These are phyloP conservation scores for Sycophaga agraensis DNA, from an alignment of 1,140 invertebrate genomes.

Conservation along the genomic window DNA sequence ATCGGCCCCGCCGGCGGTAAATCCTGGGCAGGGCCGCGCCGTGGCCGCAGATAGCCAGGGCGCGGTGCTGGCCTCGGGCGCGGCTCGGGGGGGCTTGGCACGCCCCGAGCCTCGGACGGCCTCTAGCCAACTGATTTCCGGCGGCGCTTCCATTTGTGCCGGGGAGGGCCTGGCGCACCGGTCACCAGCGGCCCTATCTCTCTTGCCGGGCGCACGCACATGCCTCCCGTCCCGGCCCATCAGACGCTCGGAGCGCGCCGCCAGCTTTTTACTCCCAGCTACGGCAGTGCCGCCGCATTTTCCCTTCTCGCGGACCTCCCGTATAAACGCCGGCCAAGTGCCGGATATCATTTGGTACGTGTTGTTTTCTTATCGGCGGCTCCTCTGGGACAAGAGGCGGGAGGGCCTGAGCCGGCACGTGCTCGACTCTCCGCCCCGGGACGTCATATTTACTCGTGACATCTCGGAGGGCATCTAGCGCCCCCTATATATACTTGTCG, in stretches of 20 bases:
- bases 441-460: constrained; percentile 19
- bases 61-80: too few relatives aligned
- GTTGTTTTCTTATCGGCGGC: background rate
- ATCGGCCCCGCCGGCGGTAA: constrained; percentile 31
- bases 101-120: constrained; percentile 39
- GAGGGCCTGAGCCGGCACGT: background rate
- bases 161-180: too few relatives aligned
- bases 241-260: too few relatives aligned
- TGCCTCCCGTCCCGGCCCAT: too few relatives aligned
- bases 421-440: background rate
- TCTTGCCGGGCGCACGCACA: too few relatives aligned
- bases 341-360: constrained; percentile 17
- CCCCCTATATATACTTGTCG: background rate
- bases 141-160: constrained; percentile 19
- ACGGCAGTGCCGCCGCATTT: too few relatives aligned
- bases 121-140: constrained; percentile 49
- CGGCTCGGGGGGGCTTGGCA: constrained; percentile 42
- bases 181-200: too few relatives aligned
- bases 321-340: constrained; percentile 1
- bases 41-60: too few relatives aligned
- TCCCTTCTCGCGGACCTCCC: too few relatives aligned
- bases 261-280: too few relatives aligned
- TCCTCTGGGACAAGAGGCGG: too few relatives aligned
- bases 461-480: background rate
- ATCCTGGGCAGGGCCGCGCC: constrained; percentile 36